Evolutionary conservation across 1,140 invertebrate species (phyloP).

Genomic region (Calephelis nemesis): DNA sequence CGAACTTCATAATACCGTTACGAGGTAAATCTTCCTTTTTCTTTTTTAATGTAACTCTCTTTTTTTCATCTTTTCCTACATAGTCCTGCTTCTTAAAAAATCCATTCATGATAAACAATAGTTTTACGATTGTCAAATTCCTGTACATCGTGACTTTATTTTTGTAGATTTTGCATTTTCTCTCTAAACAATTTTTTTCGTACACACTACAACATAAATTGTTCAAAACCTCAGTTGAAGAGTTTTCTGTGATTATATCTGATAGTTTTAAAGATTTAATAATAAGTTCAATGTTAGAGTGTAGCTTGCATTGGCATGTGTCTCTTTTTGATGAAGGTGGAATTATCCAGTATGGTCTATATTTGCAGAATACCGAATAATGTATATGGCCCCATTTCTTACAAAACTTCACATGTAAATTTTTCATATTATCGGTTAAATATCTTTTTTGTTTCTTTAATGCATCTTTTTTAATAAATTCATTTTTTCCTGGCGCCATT

Average conservation of each 20-base stretch:
- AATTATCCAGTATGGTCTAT: background rate
- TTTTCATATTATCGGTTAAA: conserved; percentile 6
- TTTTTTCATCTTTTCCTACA: no score
- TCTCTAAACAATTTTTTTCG: background rate
- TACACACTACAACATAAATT: conserved; percentile 7
- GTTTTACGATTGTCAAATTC: background rate
- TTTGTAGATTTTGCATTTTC: conserved; percentile 2
- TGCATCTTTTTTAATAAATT: conserved; percentile 8
- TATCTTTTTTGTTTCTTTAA: conserved; percentile 3
- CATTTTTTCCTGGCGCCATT: conserved; percentile 11
- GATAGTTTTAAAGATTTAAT: no score
- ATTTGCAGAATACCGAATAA: conserved; percentile 6
- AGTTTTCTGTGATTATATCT: background rate
- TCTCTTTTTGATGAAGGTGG: no score
- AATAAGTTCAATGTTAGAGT: no score
- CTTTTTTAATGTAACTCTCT: no score
- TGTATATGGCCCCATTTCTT: conserved; percentile 8
- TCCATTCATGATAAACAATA: background rate
- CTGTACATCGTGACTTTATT: background rate
- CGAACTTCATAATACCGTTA: background rate
- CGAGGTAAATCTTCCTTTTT: background rate
- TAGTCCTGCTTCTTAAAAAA: no score
- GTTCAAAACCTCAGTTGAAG: background rate
- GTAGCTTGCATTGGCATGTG: no score
- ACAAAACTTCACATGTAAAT: conserved; percentile 8